Evolutionary conservation across 23 tunicate species (phyloP), one percentile per base, ranked within the genome.

Genomic region (Styela clava): DNA sequence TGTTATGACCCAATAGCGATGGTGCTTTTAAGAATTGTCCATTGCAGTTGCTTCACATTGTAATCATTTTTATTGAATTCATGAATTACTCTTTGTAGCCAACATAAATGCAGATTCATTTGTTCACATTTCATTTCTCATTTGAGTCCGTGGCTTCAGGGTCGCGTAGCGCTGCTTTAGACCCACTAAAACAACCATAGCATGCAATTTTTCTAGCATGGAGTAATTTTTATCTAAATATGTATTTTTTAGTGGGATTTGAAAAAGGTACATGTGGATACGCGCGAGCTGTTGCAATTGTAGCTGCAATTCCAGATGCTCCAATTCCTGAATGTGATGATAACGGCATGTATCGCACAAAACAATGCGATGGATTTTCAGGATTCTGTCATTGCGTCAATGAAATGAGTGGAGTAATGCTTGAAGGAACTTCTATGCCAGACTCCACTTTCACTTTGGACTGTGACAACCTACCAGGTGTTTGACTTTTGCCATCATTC

Each of bases 341-440:
- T 19, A 29, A 29, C 16, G 71, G 71, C 0, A 1, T 18, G 0
- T 67, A 67, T 21, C 22, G 23, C 22, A 0, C 71, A 1, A 67
- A 67, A 23, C 71, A 67, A 29, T 67, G 71, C 31, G 30, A 67
- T 29, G 71, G 71, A 18, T 67, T 67, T 23, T 16, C 31, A 1
- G 71, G 71, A 25, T 25, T 16, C 16, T 67, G 71, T 67, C 22
- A 67, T 29, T 67, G 71, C 22, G 71, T 67, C 31, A 29, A 67
- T 67, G 31, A 18, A 16, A 0, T 25, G 31, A 67, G 71, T 67
- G 71, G 71, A 18, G 1, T 1, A 16, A 21, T 29, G 12, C 16
- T 67, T 16, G 24, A 67, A 67, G 71, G 71, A 67, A 67, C 71
- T 19, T 18, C 23, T 24, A 67, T 67, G 71, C 16, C 24, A 25